Evolutionary conservation across 2,888 invertebrate genomes (phyloP), one percentile per base, ranked within the genome.

Genomic region (Papilio protenor): DNA sequence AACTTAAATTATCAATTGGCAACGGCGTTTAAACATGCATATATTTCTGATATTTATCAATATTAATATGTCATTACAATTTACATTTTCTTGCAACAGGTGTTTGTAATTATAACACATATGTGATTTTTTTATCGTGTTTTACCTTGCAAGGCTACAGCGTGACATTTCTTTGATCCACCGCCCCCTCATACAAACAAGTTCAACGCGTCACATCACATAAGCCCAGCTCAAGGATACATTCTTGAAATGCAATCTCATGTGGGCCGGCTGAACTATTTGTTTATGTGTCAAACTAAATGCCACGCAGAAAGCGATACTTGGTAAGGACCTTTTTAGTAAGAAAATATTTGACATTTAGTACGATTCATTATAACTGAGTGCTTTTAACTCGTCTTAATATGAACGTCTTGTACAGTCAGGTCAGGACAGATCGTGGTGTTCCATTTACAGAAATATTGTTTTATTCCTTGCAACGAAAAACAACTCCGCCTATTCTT

Each of bases 111-210:
- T 49, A 61, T 27, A 40, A 71, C 61, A 27, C n/a, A 71, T 57
- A 76, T 40, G 49, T 59, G 69, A 78, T 70, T 21, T 70, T 70
- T 59, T 57, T 12, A 61, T 61, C 33, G 47, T 40, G 40, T 45
- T 40, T 40, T 57, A 47, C 72, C 78, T 73, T 76, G 78, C 71
- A 77, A 72, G 73, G 77, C 71, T 77, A 70, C 70, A 79, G 81
- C 80, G 82, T 82, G 84, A 84, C 84, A 83, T 83, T 84, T 82
- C 81, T 84, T 85, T 83, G 83, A 84, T 81, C 73, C 76, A 81
- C 84, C 77, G 74, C 77, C 64, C 45, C 21, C 66, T 52, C 74
- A 49, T 77, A 74, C 74, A 61, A 61, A 70, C 69, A 74, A 74
- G 73, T 61, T 77, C 70, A 74, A 75, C 84, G 83, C 80, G 45